Base-by-base conservation (phyloP, 2,113 vertebrate species). In the Rhadina sibilatrix region DNA sequence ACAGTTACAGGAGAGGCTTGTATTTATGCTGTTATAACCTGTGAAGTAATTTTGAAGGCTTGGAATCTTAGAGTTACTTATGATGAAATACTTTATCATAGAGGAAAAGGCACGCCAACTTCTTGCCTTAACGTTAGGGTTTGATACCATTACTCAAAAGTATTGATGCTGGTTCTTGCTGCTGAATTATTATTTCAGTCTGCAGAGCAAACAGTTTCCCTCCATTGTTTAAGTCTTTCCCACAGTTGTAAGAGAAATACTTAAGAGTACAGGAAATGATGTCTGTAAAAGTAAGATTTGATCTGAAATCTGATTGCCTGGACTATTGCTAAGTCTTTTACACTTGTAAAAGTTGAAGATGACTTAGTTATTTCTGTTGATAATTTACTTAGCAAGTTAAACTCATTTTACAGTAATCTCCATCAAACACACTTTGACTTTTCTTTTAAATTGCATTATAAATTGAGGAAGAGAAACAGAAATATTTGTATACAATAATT, bases 171-270 rank as follows among this genome's bases (percentile, higher is more conserved):
- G 13, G 18, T 76, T 88, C 37, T 88, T 94, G 59, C 49, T 65
- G 54, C 59, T 74, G 85, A 56, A 40, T 53, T 77, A 17, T 83
- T 52, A 70, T 88, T 88, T 83, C 52, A 78, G n/a, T 31, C 37
- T 54, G 47, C 68, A 83, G 38, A 76, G 16, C 35, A 57, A 84
- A 56, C 12, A 30, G 72, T 83, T 96, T 92, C 88, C 93, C 74
- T 83, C 64, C 21, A 79, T 96, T 96, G 93, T 96, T 94, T 64
- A 65, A 86, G 12, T 71, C 42, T 57, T 93, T 83, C 86, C 31
- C 53, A 40, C 44, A 90, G 68, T 35, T 40, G n/a, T 83, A 70
- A 71, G 64, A 91, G 24, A 92, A 94, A 84, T 91, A 92, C 65
- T 93, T 57, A 88, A 66, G 64, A 90, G 72, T 69, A 86, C 75